A percentile compares a stretch with the other conserved stretches of the same genome.
phyloP scores from a whole-genome alignment of 1,140 invertebrate genomes.

The Babylonia areolata region DNA sequence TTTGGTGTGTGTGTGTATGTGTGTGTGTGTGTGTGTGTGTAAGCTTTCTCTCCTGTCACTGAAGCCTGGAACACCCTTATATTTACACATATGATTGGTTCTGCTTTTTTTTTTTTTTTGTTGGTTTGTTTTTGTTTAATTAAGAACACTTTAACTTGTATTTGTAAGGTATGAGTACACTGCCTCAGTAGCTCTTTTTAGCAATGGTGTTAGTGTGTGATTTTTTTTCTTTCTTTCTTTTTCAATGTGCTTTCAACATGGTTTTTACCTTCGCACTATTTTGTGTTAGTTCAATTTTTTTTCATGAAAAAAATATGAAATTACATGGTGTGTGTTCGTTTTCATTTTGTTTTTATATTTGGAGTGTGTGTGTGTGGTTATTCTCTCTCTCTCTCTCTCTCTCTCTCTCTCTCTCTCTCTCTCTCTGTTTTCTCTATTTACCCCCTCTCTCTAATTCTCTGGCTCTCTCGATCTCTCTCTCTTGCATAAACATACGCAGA shows the following conservation, averaged over 20 bases:
- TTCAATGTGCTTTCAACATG: slow-evolving; percentile 23
- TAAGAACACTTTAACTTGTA: not conserved
- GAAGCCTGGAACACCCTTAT: not conserved
- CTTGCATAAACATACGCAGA: no score
- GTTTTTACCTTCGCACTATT: slow-evolving; percentile 5
- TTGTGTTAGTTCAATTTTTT: slow-evolving; percentile 18
- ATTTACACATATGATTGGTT: not conserved
- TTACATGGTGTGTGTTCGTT: not conserved
- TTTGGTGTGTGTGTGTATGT: not conserved
- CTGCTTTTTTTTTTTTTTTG: not conserved
- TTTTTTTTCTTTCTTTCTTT: not conserved
- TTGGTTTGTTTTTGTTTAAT: not conserved
- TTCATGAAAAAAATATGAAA: slow-evolving; percentile 14
- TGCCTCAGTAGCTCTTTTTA: not conserved
- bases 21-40: not conserved
- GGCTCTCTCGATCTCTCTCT: not conserved
- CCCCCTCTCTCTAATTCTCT: not conserved
- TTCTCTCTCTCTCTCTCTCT: not conserved
- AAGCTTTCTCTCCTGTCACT: no score
- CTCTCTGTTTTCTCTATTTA: not conserved
- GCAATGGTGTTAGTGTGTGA: not conserved
- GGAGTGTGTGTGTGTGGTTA: no score
- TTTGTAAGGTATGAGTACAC: not conserved
- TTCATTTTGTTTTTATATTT: no score
- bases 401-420: not conserved